Evolutionary conservation across 2,113 vertebrate genomes (phyloP).

Genomic region (Engystomops pustulosus): DNA sequence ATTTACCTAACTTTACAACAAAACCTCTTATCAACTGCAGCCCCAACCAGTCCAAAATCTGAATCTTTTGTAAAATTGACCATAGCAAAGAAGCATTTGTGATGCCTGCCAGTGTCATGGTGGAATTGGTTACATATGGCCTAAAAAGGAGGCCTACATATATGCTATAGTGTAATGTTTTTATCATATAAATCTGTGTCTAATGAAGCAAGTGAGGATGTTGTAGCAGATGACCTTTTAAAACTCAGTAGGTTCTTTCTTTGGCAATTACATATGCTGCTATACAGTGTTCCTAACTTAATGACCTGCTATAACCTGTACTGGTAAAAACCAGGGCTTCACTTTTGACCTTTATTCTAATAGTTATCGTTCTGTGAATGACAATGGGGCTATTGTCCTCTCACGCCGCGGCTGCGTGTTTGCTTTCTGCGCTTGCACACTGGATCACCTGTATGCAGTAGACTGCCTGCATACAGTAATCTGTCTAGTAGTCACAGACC

Average conservation of each 20-base stretch:
- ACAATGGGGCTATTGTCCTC: slow-evolving; percentile 36
- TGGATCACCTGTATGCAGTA: slow-evolving; percentile 9
- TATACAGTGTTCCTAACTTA: slow-evolving; percentile 27
- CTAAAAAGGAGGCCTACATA: too few species aligned
- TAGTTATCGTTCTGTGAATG: slow-evolving; percentile 28
- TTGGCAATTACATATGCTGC: slow-evolving; percentile 9
- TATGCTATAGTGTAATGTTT: too few species aligned
- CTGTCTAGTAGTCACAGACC: slow-evolving; percentile 2
- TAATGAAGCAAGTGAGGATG: not conserved
- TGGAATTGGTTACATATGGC: too few species aligned
- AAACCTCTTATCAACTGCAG: too few species aligned
- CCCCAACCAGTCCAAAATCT: too few species aligned
- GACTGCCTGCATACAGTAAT: not conserved
- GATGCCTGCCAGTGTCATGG: too few species aligned
- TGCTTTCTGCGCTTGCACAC: not conserved
- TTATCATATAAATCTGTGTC: not conserved
- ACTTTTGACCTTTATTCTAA: slow-evolving; percentile 41
- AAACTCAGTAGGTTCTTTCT: slow-evolving; percentile 39
- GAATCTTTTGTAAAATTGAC: too few species aligned
- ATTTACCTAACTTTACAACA: too few species aligned
- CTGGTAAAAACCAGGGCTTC: slow-evolving; percentile 5
- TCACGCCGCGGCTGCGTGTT: slow-evolving; percentile 4
- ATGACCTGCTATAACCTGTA: not conserved
- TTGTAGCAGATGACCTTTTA: slow-evolving; percentile 45
- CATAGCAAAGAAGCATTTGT: too few species aligned